A percentile compares a stretch with the other conserved stretches of the same genome.
Evolutionary conservation across 2,113 vertebrate species (phyloP).

Genomic region (Capra hircus): DNA sequence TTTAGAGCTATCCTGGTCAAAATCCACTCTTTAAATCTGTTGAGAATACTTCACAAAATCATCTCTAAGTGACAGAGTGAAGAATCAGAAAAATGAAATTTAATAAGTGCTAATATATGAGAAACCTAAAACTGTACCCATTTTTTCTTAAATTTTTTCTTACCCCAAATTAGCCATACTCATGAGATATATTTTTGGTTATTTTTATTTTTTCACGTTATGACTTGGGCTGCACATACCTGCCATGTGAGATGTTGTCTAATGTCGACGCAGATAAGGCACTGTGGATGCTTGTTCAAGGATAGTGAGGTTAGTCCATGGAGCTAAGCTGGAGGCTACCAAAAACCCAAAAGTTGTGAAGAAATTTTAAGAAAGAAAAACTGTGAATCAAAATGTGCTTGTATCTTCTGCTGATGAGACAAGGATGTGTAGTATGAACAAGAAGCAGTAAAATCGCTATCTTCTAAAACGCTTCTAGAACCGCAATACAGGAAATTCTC

Average conservation of each 20-base stretch:
- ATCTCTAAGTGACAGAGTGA: background rate
- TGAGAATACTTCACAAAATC: background rate
- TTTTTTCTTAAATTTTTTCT: background rate
- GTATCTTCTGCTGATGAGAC: background rate
- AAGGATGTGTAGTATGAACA: background rate
- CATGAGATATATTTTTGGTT: background rate
- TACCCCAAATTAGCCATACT: background rate
- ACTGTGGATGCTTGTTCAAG: background rate
- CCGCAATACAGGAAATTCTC: constrained; percentile 53
- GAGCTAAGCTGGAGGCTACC: background rate
- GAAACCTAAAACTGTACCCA: background rate
- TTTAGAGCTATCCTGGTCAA: background rate
- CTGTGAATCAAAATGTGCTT: background rate
- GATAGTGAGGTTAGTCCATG: background rate
- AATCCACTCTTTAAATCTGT: background rate
- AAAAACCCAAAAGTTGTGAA: background rate
- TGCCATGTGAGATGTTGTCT: constrained; percentile 35
- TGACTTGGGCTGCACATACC: constrained; percentile 6
- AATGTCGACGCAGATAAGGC: background rate
- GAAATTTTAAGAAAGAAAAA: background rate
- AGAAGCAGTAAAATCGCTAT: background rate
- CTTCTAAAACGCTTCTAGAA: background rate
- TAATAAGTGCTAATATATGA: background rate
- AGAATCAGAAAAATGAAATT: background rate
- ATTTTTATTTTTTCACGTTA: background rate